Conservation (phyloP, 1,140 invertebrate species). For the Drosophila auraria region DNA sequence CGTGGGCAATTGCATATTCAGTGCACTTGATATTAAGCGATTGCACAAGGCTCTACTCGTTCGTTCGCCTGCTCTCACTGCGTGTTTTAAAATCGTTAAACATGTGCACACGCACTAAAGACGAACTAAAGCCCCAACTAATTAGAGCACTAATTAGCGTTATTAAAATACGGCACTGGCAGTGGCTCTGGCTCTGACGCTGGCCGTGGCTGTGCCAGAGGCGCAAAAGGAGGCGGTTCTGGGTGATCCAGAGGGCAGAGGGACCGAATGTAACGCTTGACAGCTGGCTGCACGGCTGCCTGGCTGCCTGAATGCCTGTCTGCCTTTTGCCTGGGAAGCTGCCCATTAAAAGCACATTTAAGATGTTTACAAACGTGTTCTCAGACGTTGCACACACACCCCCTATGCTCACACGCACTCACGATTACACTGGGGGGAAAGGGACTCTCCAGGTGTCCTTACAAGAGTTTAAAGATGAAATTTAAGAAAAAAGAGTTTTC, state of each 20-base stretch:
- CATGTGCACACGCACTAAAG: constrained; percentile 42
- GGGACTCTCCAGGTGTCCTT: too few species aligned
- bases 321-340: constrained; percentile 56
- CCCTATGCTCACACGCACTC: constrained; percentile 15
- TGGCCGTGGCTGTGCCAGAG: constrained; percentile 16
- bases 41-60: constrained; percentile 22
- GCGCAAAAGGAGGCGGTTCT: not conserved
- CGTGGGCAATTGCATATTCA: constrained; percentile 32
- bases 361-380: constrained; percentile 83
- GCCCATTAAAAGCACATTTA: constrained; percentile 83
- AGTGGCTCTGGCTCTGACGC: not conserved
- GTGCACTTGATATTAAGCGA: constrained; percentile 57
- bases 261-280: constrained; percentile 30
- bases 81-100: constrained; percentile 70
- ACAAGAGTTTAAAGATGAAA: not conserved
- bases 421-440: constrained; percentile 7
- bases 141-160: constrained; percentile 81
- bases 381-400: constrained; percentile 60
- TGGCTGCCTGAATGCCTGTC: constrained; percentile 23
- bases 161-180: constrained; percentile 75
- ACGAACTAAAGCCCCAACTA: constrained; percentile 73
- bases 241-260: not conserved
- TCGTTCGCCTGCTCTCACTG: constrained; percentile 15
- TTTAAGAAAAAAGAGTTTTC: not conserved
- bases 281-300: constrained; percentile 41